Conservation (phyloP, 1,140 invertebrate species). For the Bombus cullumanus region DNA sequence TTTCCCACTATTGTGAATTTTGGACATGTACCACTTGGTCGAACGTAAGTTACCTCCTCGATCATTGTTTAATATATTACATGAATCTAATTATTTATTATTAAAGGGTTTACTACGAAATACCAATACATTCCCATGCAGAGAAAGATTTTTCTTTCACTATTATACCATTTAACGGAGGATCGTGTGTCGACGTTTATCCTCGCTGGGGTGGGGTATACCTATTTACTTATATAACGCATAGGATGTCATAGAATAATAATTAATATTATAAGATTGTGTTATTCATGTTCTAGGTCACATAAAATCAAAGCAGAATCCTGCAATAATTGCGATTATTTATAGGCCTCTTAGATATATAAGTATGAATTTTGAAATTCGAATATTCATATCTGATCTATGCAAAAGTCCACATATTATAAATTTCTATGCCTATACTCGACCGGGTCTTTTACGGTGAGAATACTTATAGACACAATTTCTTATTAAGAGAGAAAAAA, state of each 20-base stretch:
- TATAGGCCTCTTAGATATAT: slow-evolving; percentile 37
- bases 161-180: not conserved
- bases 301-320: not conserved
- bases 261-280: not conserved
- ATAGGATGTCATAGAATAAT: not conserved
- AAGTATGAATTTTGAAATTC: slow-evolving; percentile 34
- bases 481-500: not conserved
- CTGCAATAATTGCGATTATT: slow-evolving; percentile 18
- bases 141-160: slow-evolving; percentile 24
- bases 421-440: slow-evolving; percentile 33
- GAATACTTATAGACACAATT: not conserved
- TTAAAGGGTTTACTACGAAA: slow-evolving; percentile 20
- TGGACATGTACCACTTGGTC: slow-evolving; percentile 33
- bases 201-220: slow-evolving; percentile 33
- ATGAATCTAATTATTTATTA: not conserved
- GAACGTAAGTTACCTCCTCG: slow-evolving; percentile 4
- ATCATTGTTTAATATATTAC: not conserved
- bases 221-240: not conserved
- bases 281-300: not conserved
- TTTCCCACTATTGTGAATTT: slow-evolving; percentile 24
- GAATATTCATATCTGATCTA: slow-evolving; percentile 37
- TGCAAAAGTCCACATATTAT: slow-evolving; percentile 22
- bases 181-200: slow-evolving; percentile 29
- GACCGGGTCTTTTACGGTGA: slow-evolving; percentile 43
- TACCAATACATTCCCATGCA: slow-evolving; percentile 18